Conservation (phyloP, 2,113 vertebrate species). For the Phoxinus phoxinus region DNA sequence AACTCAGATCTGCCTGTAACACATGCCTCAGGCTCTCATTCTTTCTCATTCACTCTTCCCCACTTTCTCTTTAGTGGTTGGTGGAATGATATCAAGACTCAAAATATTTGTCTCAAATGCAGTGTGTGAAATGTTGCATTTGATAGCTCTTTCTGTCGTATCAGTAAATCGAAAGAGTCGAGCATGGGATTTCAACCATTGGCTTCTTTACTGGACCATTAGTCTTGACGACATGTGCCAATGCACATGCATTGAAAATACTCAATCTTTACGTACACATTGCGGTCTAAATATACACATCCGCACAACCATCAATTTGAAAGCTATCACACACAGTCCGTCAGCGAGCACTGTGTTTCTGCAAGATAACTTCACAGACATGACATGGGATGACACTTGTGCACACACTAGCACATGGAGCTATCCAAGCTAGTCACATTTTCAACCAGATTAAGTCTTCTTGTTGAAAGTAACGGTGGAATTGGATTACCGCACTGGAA, state of each 20-base stretch:
- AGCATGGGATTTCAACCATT: constrained; percentile 5
- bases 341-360: constrained; percentile 48
- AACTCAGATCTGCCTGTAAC: constrained; percentile 36
- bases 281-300: constrained; percentile 1
- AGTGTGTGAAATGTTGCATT: neutral
- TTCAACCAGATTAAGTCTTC: constrained; percentile 57
- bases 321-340: constrained; percentile 34
- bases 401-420: constrained; percentile 42
- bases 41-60: neutral
- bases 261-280: constrained; percentile 32
- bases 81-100: constrained; percentile 14
- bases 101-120: constrained; percentile 20
- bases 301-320: constrained; percentile 8
- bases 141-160: neutral
- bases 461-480: constrained; percentile 70
- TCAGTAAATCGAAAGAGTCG: neutral
- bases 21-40: neutral
- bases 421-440: constrained; percentile 55
- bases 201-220: constrained; percentile 21
- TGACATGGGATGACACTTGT: constrained; percentile 49
- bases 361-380: constrained; percentile 57
- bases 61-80: constrained; percentile 5
- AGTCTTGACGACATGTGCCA: constrained; percentile 1
- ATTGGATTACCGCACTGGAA: constrained; percentile 71
- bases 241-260: constrained; percentile 4